These are phyloP conservation scores for Listrodromus nycthemerus DNA, from an alignment of 2,888 invertebrate genomes.

Conservation along the genomic window DNA sequence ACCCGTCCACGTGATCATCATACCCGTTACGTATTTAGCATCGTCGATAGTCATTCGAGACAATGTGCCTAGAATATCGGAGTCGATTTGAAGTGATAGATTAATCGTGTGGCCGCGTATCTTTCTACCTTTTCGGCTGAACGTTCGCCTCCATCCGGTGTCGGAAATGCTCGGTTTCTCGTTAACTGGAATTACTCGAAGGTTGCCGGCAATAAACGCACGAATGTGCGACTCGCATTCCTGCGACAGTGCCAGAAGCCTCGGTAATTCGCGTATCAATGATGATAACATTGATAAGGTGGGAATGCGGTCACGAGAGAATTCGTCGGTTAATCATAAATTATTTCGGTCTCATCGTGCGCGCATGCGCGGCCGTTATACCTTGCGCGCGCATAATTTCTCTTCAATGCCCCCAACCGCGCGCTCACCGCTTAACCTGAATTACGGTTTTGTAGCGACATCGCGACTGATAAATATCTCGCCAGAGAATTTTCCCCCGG, in stretches of 20 bases:
- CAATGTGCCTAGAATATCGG: background rate
- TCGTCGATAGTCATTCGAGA: background rate
- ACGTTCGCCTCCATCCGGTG: slow-evolving; percentile 1
- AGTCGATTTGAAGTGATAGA: background rate
- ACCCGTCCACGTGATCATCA: background rate
- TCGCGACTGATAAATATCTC: background rate
- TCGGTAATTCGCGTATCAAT: slow-evolving; percentile 36
- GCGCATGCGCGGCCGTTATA: background rate
- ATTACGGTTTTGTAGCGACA: background rate
- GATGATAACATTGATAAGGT: slow-evolving; percentile 52
- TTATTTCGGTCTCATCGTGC: background rate
- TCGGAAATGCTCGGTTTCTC: slow-evolving; percentile 15
- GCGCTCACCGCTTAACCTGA: background rate
- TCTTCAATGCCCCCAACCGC: background rate
- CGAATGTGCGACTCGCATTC: slow-evolving; percentile 24
- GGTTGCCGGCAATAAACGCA: slow-evolving; percentile 27
- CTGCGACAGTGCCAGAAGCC: slow-evolving; percentile 20
- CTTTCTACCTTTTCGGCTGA: slow-evolving; percentile 16
- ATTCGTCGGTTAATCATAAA: slow-evolving; percentile 15
- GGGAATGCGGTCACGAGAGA: slow-evolving; percentile 49
- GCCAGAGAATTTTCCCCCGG: background rate
- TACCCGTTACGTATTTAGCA: background rate
- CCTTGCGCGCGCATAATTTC: background rate
- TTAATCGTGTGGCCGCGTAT: background rate
- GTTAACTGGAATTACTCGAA: slow-evolving; percentile 17